phyloP scores from a whole-genome alignment of 2,888 invertebrate genomes.

The Drosophila gaucha region DNA sequence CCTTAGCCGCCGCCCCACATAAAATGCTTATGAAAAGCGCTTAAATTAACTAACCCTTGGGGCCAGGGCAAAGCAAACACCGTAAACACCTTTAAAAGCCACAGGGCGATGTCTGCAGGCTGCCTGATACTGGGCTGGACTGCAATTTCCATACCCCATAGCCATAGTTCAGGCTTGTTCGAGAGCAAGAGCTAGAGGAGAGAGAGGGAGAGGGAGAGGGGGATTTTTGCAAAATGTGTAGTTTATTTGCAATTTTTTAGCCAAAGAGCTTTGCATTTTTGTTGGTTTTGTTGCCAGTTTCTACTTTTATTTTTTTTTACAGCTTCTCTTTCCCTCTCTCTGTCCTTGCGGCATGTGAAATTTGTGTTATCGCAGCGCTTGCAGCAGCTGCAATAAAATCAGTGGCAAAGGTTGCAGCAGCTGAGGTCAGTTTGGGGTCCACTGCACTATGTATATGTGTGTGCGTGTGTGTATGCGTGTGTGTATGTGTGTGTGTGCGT shows the following conservation, averaged over 20 bases:
- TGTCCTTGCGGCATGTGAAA: constrained; percentile 57
- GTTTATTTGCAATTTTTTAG: constrained; percentile 78
- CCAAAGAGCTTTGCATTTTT: constrained; percentile 74
- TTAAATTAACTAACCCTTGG: constrained; percentile 73
- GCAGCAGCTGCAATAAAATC: constrained; percentile 77
- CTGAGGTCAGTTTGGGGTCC: constrained; percentile 75
- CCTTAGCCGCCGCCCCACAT: too few species aligned
- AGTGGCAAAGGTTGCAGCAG: constrained; percentile 78
- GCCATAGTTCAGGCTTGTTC: constrained; percentile 46
- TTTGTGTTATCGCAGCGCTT: constrained; percentile 75
- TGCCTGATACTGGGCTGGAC: constrained; percentile 61
- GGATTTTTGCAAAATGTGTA: constrained; percentile 65
- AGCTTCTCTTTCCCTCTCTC: neutral
- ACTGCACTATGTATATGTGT: constrained; percentile 18
- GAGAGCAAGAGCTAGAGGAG: neutral
- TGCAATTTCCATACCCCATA: constrained; percentile 67
- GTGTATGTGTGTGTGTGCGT: constrained; percentile 24
- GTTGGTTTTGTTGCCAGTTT: constrained; percentile 33
- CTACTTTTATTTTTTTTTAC: constrained; percentile 34
- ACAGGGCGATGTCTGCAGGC: constrained; percentile 66
- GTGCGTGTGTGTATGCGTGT: constrained; percentile 12
- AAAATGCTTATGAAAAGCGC: constrained; percentile 78
- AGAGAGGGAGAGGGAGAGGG: neutral
- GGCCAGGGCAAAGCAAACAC: constrained; percentile 60
- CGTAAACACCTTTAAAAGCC: constrained; percentile 75